phyloP scores from a whole-genome alignment of 2,888 invertebrate species.

The Acanthococcus lagerstroemiae region DNA sequence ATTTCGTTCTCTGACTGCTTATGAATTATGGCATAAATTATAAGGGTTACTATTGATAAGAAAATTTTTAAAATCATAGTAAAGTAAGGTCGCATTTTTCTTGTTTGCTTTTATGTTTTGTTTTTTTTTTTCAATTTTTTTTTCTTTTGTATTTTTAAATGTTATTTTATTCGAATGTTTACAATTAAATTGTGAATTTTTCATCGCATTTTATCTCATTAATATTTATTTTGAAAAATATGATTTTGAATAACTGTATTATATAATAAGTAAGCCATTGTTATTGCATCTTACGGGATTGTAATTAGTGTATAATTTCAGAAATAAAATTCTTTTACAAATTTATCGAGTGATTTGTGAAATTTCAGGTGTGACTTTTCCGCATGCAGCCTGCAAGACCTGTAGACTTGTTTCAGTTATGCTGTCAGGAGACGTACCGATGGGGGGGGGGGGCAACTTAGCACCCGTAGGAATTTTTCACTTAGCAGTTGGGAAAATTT shows the following conservation, averaged over 20 bases:
- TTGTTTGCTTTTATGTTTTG: neutral
- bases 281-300: constrained; percentile 27
- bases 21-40: neutral
- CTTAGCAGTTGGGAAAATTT: too few relatives aligned
- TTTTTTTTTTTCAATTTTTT: neutral
- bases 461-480: too few relatives aligned
- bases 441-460: too few relatives aligned
- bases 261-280: constrained; percentile 20
- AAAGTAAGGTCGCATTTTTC: constrained; percentile 18
- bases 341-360: too few relatives aligned
- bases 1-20: constrained; percentile 22
- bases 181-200: constrained; percentile 24
- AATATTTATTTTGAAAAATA: constrained; percentile 20
- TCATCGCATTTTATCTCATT: constrained; percentile 25
- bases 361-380: neutral
- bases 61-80: neutral
- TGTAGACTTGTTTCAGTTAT: too few relatives aligned
- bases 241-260: constrained; percentile 21
- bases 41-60: neutral
- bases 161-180: constrained; percentile 9
- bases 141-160: constrained; percentile 10
- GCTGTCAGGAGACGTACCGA: too few relatives aligned
- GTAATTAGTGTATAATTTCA: constrained; percentile 30
- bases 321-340: constrained; percentile 28
- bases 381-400: too few relatives aligned